Evolutionary conservation across 2,888 invertebrate species (phyloP).

Genomic region (Polyommatus icarus): DNA sequence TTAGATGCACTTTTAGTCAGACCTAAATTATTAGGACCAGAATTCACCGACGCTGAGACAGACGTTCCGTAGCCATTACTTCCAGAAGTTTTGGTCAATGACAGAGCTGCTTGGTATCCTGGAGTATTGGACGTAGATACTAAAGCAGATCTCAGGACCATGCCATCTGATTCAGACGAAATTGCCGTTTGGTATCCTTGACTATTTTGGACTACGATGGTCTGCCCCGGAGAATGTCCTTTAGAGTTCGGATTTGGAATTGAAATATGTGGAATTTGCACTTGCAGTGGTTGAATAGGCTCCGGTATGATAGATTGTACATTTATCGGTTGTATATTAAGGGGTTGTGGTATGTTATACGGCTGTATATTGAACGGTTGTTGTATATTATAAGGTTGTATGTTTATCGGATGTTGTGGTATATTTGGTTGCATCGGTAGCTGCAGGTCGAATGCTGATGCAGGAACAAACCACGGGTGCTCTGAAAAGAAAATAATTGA

Average conservation of each 20-base stretch:
- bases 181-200: constrained; percentile 24
- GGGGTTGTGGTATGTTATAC: background rate
- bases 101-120: constrained; percentile 21
- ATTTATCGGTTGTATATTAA: background rate
- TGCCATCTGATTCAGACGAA: constrained; percentile 21
- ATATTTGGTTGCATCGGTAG: background rate
- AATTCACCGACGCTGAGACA: constrained; percentile 6
- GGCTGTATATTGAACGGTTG: background rate
- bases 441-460: background rate
- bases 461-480: background rate
- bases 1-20: background rate
- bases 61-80: constrained; percentile 11
- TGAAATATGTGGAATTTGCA: background rate
- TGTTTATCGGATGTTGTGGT: background rate
- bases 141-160: constrained; percentile 17
- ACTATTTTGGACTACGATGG: constrained; percentile 1
- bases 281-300: constrained; percentile 7
- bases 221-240: background rate
- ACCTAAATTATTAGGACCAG: constrained; percentile 3
- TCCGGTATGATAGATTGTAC: background rate
- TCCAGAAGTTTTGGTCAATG: background rate
- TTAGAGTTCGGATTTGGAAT: background rate
- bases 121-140: background rate
- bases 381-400: constrained; percentile 9
- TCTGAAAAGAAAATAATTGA: background rate